These are phyloP conservation scores for Aurelia sp. DNA, from an alignment of 30 jellyfish, hydroid and myxozoan species.

Conservation along the genomic window DNA sequence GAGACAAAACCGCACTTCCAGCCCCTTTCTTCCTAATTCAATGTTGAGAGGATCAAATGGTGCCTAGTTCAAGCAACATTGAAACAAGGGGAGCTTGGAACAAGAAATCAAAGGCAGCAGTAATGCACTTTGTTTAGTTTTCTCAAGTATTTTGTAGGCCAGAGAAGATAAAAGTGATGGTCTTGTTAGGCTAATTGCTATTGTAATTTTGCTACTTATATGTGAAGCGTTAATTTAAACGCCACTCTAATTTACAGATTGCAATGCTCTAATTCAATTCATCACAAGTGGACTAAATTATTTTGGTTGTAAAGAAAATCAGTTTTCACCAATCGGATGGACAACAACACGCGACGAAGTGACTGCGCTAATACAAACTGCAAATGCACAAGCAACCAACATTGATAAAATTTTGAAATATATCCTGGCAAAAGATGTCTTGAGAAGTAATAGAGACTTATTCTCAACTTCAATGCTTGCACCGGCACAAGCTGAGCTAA, in stretches of 20 bases:
- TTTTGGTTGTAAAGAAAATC: conserved; percentile 1
- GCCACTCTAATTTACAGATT: neutral
- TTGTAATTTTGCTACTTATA: too few relatives aligned
- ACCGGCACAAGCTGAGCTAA: neutral
- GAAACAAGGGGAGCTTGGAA: too few relatives aligned
- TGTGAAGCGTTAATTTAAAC: too few relatives aligned
- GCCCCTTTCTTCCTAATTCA: too few relatives aligned
- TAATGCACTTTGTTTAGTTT: too few relatives aligned
- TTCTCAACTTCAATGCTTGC: neutral
- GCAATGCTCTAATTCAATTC: neutral
- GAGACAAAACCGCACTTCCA: too few relatives aligned
- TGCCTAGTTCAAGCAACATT: too few relatives aligned
- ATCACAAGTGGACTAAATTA: conserved; percentile 11
- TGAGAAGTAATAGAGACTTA: neutral
- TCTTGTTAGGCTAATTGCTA: too few relatives aligned
- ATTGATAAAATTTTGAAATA: neutral
- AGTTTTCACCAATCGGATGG: conserved; percentile 27
- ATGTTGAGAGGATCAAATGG: too few relatives aligned
- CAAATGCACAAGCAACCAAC: conserved; percentile 5
- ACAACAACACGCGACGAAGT: neutral
- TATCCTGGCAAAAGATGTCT: neutral
- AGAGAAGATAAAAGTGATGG: too few relatives aligned
- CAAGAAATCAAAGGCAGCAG: too few relatives aligned
- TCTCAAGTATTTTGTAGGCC: too few relatives aligned
- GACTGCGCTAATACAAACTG: neutral